Conservation (phyloP, 2,797 vertebrate genomes). For the Pangasius krempfi region DNA sequence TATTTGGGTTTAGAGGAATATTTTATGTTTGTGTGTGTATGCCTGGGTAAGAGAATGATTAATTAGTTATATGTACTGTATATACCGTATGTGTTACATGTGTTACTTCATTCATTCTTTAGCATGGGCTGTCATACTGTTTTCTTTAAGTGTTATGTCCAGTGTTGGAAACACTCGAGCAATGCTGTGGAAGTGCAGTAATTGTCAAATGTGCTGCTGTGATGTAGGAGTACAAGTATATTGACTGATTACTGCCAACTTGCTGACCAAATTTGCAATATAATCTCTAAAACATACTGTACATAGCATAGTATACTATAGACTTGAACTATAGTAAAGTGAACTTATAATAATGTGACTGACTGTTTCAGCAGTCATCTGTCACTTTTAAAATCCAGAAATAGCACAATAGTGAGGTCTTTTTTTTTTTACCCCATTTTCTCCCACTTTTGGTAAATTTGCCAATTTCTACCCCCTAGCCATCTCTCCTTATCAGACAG, state of each 20-base stretch:
- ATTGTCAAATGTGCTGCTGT: background rate
- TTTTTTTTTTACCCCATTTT: background rate
- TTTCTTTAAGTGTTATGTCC: background rate
- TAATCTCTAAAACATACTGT: no score
- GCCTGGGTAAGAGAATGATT: background rate
- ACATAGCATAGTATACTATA: no score
- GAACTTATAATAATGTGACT: background rate
- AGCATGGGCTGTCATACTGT: background rate
- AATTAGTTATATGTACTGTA: background rate
- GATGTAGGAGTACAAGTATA: background rate
- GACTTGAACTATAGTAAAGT: background rate
- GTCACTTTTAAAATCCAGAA: background rate
- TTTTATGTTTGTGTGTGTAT: background rate
- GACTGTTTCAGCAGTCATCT: background rate
- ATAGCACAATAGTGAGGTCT: background rate
- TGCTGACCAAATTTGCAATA: background rate
- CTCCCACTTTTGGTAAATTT: background rate
- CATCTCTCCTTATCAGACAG: background rate
- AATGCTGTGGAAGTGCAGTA: background rate
- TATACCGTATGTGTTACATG: background rate
- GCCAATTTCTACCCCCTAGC: background rate
- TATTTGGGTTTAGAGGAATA: background rate
- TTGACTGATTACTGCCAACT: background rate
- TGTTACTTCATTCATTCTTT: background rate
- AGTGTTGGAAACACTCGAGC: background rate